Conservation (phyloP, 2,113 vertebrate species). For the Indicator indicator region DNA sequence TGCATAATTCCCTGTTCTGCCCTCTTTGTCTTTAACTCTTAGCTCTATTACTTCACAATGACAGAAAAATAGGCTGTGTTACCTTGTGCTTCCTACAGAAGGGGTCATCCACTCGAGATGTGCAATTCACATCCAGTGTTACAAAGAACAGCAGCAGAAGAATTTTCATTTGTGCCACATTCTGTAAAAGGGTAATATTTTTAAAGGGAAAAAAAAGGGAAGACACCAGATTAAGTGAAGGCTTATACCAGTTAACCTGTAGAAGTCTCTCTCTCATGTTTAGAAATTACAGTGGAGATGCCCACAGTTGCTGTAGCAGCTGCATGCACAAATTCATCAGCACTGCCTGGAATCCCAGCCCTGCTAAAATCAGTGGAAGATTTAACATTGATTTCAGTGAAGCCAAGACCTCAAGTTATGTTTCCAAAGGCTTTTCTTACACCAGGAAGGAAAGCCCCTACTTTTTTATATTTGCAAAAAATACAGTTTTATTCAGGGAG, state of each 20-base stretch:
- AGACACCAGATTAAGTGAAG: not conserved
- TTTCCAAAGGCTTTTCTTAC: not conserved
- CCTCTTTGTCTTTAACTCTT: not conserved
- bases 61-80: not conserved
- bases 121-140: not conserved
- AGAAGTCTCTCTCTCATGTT: not conserved
- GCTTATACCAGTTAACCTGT: not conserved
- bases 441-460: not conserved
- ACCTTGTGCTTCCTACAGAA: not conserved
- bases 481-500: not conserved
- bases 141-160: not conserved
- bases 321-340: not conserved
- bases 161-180: not conserved
- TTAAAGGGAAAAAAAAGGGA: not conserved
- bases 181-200: not conserved
- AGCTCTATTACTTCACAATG: not conserved
- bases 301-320: not conserved
- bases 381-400: not conserved
- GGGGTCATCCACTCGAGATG: not conserved
- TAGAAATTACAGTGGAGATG: not conserved
- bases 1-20: not conserved
- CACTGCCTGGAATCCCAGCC: not conserved
- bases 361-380: not conserved
- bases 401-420: not conserved
- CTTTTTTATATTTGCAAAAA: not conserved